A percentile compares a stretch with the other conserved stretches of the same genome.
Conservation (phyloP, 2,113 vertebrate genomes). For the Orientallactaga bullata region DNA sequence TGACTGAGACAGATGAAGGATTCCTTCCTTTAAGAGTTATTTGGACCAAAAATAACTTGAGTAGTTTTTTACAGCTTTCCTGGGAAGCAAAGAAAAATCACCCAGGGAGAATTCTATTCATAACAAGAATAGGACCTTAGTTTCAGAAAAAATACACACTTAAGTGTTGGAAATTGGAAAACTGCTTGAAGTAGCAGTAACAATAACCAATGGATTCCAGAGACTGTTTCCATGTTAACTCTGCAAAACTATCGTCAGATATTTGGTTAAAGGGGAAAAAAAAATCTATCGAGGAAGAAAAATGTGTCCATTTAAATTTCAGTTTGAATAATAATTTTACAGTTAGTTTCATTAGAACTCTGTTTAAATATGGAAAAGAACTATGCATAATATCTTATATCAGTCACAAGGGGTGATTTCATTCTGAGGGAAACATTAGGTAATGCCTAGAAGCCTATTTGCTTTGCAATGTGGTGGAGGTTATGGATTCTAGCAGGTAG, state of each 20-base stretch:
- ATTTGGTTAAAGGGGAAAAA: not conserved
- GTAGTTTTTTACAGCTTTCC: constrained; percentile 58
- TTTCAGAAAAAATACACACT: not conserved
- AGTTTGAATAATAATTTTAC: constrained; percentile 12
- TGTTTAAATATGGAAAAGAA: not conserved
- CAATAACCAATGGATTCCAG: not conserved
- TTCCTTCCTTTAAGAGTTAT: constrained; percentile 62
- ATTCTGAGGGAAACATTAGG: not conserved
- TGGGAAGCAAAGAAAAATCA: constrained; percentile 52
- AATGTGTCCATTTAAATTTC: not conserved
- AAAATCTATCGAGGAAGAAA: not conserved
- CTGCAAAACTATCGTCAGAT: not conserved
- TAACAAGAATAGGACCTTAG: constrained; percentile 22
- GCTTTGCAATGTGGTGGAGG: not conserved
- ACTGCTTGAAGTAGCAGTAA: constrained; percentile 20
- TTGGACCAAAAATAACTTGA: constrained; percentile 71
- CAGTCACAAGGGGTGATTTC: not conserved
- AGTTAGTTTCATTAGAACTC: constrained; percentile 2
- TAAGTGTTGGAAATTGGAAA: not conserved
- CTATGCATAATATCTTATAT: not conserved
- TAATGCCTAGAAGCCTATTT: not conserved
- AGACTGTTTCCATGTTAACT: not conserved
- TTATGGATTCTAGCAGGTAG: not conserved
- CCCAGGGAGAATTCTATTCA: not conserved
- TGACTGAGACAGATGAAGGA: constrained; percentile 59